Evolutionary conservation across 2,888 invertebrate species (phyloP).

Genomic region (Hartigia nigra): DNA sequence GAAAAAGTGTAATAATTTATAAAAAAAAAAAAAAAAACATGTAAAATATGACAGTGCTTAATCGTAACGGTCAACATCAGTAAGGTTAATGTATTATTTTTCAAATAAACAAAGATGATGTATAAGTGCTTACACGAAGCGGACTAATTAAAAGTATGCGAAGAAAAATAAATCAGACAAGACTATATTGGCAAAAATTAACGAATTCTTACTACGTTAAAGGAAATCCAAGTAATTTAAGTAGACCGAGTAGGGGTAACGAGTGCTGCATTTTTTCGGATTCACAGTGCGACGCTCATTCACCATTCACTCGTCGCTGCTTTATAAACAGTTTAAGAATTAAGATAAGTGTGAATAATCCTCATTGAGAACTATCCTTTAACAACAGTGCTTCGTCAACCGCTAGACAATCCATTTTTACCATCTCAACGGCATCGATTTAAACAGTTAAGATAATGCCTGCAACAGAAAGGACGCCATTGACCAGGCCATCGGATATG

Average conservation of each 20-base stretch:
- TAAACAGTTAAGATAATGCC: conserved; percentile 29
- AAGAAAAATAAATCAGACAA: background rate
- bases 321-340: background rate
- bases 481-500: conserved; percentile 62
- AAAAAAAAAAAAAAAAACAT: background rate
- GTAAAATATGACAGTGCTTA: background rate
- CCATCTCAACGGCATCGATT: background rate
- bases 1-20: background rate
- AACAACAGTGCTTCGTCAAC: background rate
- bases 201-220: background rate
- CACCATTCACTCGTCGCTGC: background rate
- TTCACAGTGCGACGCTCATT: background rate
- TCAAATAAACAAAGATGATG: background rate
- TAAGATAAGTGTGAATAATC: background rate
- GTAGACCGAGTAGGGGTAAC: background rate
- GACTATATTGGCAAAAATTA: background rate
- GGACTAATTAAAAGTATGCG: background rate
- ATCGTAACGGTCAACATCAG: background rate
- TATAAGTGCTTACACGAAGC: background rate
- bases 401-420: background rate
- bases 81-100: background rate
- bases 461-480: conserved; percentile 69
- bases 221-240: background rate
- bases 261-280: background rate
- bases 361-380: background rate